Evolutionary conservation across 2,797 vertebrate species (phyloP).

Genomic region (Lacerta agilis): DNA sequence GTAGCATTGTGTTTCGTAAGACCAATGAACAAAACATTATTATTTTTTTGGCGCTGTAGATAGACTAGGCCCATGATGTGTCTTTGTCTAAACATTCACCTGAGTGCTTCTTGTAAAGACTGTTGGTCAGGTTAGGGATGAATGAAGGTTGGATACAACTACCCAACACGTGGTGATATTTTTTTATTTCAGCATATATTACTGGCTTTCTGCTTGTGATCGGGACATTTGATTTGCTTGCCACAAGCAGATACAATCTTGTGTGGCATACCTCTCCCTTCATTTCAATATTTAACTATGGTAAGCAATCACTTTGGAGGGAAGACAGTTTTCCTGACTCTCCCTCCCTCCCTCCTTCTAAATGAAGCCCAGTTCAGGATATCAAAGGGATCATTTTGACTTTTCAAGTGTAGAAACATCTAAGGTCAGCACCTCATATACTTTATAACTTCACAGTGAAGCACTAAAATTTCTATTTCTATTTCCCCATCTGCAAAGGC

Average conservation of each 20-base stretch:
- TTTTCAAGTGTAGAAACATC: background rate
- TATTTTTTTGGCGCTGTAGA: background rate
- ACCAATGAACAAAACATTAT: background rate
- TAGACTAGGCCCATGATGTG: background rate
- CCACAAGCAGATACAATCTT: background rate
- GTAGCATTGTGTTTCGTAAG: slow-evolving; percentile 54
- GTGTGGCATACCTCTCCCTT: background rate
- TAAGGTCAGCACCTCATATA: background rate
- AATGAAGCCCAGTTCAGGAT: background rate
- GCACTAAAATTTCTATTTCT: background rate
- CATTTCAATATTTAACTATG: background rate
- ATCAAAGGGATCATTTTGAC: background rate
- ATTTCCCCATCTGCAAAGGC: background rate
- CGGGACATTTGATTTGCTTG: background rate
- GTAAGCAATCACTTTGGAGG: background rate
- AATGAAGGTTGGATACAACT: background rate
- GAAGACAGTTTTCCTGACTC: background rate
- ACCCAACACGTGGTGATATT: background rate
- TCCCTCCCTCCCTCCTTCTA: too few relatives aligned
- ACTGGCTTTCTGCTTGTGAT: background rate
- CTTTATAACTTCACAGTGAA: background rate
- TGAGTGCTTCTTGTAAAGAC: background rate
- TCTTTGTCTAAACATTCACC: background rate
- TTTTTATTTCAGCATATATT: background rate
- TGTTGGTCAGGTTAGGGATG: background rate